phyloP scores from a whole-genome alignment of 2,888 invertebrate species.

The Tanytarsus gracilentus region DNA sequence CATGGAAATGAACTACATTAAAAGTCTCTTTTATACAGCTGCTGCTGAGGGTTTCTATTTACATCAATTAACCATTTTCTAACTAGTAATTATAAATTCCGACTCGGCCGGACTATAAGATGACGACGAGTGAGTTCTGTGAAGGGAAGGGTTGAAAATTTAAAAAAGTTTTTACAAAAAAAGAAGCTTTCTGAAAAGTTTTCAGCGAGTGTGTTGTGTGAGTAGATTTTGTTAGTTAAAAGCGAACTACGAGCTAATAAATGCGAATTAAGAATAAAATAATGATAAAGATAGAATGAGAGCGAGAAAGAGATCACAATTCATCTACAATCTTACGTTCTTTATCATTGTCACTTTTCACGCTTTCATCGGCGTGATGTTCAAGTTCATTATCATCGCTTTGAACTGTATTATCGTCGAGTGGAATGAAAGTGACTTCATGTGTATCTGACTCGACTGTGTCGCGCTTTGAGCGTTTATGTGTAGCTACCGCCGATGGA shows the following conservation, averaged over 20 bases:
- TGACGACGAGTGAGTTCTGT: constrained; percentile 16
- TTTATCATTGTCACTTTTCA: too few species aligned
- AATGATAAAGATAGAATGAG: too few species aligned
- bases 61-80: background rate
- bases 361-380: background rate
- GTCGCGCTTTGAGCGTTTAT: constrained; percentile 31
- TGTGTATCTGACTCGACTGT: constrained; percentile 38
- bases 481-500: constrained; percentile 40
- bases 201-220: background rate
- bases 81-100: constrained; percentile 25
- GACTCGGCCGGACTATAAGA: constrained; percentile 19
- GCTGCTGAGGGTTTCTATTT: background rate
- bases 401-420: constrained; percentile 18
- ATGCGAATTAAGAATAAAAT: too few species aligned
- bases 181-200: background rate
- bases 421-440: constrained; percentile 40
- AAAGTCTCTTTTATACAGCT: background rate
- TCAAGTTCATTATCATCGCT: background rate
- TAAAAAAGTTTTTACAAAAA: background rate
- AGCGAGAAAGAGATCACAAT: background rate
- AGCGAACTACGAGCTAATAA: too few species aligned
- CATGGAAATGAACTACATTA: too few species aligned
- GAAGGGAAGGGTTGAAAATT: background rate
- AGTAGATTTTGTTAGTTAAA: background rate
- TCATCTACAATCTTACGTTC: constrained; percentile 28